Conservation (phyloP, 2,888 invertebrate species). For the Agrochola circellaris region DNA sequence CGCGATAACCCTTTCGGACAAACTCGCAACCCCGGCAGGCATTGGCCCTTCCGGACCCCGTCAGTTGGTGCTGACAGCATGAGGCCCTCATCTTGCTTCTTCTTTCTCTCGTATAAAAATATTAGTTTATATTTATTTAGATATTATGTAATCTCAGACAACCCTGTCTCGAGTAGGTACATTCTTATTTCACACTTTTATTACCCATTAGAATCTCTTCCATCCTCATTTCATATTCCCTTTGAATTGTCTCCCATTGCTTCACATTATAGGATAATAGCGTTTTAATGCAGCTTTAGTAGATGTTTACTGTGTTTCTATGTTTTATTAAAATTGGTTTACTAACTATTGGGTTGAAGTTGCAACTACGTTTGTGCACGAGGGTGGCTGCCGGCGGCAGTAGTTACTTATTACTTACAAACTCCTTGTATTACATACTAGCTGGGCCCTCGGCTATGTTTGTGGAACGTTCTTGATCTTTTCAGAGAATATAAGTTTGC, state of each 20-base stretch:
- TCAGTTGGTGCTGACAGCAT: too few species aligned
- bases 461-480: not conserved
- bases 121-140: not conserved
- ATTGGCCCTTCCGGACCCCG: too few species aligned
- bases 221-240: slow-evolving; percentile 45
- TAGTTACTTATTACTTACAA: slow-evolving; percentile 14
- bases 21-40: too few species aligned
- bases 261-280: slow-evolving; percentile 28
- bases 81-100: not conserved
- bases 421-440: not conserved
- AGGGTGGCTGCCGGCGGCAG: not conserved
- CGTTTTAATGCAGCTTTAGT: slow-evolving; percentile 42
- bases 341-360: slow-evolving; percentile 26
- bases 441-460: not conserved
- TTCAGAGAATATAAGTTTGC: not conserved
- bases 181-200: slow-evolving; percentile 35
- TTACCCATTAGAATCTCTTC: slow-evolving; percentile 39
- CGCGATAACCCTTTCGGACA: too few species aligned
- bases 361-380: slow-evolving; percentile 18
- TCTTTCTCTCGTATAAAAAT: not conserved
- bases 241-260: slow-evolving; percentile 29
- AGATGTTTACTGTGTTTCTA: slow-evolving; percentile 19
- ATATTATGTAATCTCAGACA: not conserved
- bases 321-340: slow-evolving; percentile 44
- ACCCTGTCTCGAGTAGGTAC: not conserved